Evolutionary conservation across 2,797 vertebrate genomes (phyloP).

Genomic region (Thunnus albacares): DNA sequence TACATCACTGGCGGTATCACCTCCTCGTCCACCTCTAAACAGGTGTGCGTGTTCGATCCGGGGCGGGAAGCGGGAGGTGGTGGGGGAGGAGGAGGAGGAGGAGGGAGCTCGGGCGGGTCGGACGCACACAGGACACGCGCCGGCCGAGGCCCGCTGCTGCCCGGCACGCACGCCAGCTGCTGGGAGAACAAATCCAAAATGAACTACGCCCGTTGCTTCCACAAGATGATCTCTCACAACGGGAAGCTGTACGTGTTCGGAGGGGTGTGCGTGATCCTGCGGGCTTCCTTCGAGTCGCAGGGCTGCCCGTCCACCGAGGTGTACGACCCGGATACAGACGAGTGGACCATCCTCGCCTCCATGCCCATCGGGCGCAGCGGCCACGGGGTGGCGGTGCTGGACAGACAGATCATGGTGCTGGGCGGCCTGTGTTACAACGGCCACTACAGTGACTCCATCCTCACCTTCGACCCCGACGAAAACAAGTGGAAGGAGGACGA

Average conservation of each 20-base stretch:
- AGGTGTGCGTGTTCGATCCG: constrained; percentile 98
- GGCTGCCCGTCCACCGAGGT: constrained; percentile 99
- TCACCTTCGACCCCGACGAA: constrained; percentile 98
- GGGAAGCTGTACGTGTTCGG: constrained; percentile 99
- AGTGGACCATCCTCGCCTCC: constrained; percentile 98
- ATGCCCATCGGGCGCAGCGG: constrained; percentile 99
- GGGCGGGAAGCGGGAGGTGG: constrained; percentile 93
- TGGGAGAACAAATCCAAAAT: constrained; percentile 99
- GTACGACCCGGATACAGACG: constrained; percentile 95
- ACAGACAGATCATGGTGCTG: constrained; percentile 99
- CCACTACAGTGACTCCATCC: constrained; percentile 99
- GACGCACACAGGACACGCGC: constrained; percentile 87
- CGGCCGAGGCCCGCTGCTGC: constrained; percentile 91
- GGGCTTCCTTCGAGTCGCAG: constrained; percentile 98
- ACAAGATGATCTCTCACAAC: constrained; percentile 99
- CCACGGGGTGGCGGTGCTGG: constrained; percentile 96
- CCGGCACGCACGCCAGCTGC: constrained; percentile 88
- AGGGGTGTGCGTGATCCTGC: constrained; percentile 97
- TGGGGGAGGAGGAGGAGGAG: constrained; percentile 76
- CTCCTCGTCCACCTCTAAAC: constrained; percentile 98
- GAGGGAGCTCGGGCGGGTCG: constrained; percentile 85
- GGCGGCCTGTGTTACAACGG: constrained; percentile 99
- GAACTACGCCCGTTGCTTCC: constrained; percentile 99
- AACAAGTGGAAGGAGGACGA: constrained; percentile 99
- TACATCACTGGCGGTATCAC: constrained; percentile 99